Evolutionary conservation across 2,797 vertebrate genomes (phyloP).

Genomic region (Molossus alvarezi): DNA sequence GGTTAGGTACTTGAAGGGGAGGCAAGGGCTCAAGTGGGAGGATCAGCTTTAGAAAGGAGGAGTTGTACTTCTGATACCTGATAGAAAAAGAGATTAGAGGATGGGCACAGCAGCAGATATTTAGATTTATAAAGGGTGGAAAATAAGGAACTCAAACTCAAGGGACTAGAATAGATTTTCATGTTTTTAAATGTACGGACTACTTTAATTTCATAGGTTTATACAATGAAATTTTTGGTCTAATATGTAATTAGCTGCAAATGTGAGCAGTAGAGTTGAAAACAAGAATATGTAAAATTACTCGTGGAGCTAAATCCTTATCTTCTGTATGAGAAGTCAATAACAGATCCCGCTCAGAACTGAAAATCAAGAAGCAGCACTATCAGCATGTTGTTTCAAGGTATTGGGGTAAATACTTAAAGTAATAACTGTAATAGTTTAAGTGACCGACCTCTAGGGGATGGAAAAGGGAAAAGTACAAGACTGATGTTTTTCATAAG

Average conservation of each 20-base stretch:
- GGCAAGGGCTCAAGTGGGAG: not conserved
- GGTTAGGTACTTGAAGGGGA: not conserved
- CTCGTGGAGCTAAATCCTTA: conserved; percentile 49
- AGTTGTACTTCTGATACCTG: not conserved
- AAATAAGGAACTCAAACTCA: conserved; percentile 22
- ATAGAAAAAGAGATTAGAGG: not conserved
- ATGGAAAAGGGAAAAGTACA: not conserved
- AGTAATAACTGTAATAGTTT: not conserved
- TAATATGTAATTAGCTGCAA: conserved; percentile 37
- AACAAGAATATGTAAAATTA: conserved; percentile 54
- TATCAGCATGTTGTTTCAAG: conserved; percentile 7
- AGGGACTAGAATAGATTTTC: not conserved
- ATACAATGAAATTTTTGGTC: conserved; percentile 1
- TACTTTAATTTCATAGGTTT: conserved; percentile 50
- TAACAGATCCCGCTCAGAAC: conserved; percentile 38
- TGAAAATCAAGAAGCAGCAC: conserved; percentile 54
- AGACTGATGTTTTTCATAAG: conserved; percentile 10
- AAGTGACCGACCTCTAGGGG: not conserved
- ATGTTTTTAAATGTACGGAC: conserved; percentile 39
- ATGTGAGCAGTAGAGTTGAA: conserved; percentile 28
- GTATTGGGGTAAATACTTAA: not conserved
- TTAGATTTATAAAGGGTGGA: conserved; percentile 27
- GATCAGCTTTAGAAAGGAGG: not conserved
- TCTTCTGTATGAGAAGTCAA: conserved; percentile 8
- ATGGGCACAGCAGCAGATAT: not conserved